These are phyloP conservation scores for Masnerella sp. DNA, from an alignment of 2,888 invertebrate species.

Conservation along the genomic window DNA sequence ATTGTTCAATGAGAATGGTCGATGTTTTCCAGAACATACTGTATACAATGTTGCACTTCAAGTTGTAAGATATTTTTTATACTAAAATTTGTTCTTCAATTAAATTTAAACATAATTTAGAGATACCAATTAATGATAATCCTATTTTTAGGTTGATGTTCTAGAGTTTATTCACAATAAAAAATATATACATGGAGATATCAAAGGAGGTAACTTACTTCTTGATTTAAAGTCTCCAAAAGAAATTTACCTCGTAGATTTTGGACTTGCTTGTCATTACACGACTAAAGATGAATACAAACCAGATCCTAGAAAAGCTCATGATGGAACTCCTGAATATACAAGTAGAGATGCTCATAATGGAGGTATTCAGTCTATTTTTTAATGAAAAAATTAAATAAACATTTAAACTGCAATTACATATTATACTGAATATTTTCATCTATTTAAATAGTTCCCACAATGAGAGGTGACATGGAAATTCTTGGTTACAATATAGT, in stretches of 20 bases:
- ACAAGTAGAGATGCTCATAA: conserved; percentile 97
- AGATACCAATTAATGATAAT: too few species aligned
- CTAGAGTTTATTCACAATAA: conserved; percentile 94
- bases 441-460: conserved; percentile 80
- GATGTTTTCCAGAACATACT: conserved; percentile 84
- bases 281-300: conserved; percentile 87
- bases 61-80: conserved; percentile 83
- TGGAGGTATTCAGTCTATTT: conserved; percentile 79
- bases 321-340: conserved; percentile 98
- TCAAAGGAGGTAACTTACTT: conserved; percentile 96
- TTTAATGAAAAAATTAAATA: neutral
- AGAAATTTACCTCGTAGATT: conserved; percentile 94
- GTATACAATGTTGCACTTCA: conserved; percentile 90
- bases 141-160: conserved; percentile 85
- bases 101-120: too few species aligned
- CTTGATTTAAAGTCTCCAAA: conserved; percentile 84
- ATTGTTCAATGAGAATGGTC: conserved; percentile 83
- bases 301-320: conserved; percentile 93
- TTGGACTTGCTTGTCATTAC: conserved; percentile 90
- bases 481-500: conserved; percentile 95
- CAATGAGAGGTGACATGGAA: conserved; percentile 95
- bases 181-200: conserved; percentile 96
- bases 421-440: conserved; percentile 4
- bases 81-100: too few species aligned
- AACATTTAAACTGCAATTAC: neutral